Evolutionary conservation across 2,888 invertebrate species (phyloP).

Genomic region (Eristalis arbustorum): DNA sequence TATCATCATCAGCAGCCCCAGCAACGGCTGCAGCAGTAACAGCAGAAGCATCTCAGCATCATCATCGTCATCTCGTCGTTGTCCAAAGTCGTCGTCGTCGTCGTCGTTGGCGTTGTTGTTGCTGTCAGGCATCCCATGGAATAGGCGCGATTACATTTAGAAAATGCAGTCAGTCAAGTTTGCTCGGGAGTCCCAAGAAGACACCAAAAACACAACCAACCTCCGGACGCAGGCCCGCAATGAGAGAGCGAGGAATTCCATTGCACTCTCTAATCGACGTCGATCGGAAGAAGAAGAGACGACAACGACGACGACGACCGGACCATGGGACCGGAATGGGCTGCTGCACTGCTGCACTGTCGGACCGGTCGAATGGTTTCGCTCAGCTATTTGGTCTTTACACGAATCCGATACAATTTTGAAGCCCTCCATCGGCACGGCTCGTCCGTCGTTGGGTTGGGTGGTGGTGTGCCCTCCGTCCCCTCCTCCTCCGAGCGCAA

Average conservation of each 20-base stretch:
- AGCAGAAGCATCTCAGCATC: not conserved
- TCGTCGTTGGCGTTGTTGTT: conserved; percentile 36
- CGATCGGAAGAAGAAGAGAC: conserved; percentile 49
- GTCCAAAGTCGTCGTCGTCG: not conserved
- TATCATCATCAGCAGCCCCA: conserved; percentile 45
- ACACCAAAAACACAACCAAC: conserved; percentile 24
- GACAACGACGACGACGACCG: not conserved
- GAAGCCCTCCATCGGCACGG: conserved; percentile 42
- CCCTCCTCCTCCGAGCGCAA: conserved; percentile 24
- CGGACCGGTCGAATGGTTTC: conserved; percentile 61
- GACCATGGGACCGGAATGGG: not conserved
- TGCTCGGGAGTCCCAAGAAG: conserved; percentile 44
- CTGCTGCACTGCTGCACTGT: not conserved
- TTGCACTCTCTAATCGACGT: conserved; percentile 67
- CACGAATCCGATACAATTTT: conserved; percentile 69
- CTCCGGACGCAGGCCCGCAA: not conserved
- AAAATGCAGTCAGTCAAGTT: conserved; percentile 70
- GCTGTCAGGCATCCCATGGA: conserved; percentile 63
- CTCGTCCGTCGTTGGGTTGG: not conserved
- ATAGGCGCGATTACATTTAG: conserved; percentile 66
- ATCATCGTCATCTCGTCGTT: conserved; percentile 25
- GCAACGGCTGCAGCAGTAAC: not conserved
- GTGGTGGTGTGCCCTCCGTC: conserved; percentile 6
- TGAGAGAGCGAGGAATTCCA: conserved; percentile 50
- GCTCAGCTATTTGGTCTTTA: conserved; percentile 61